Percentiles rank a stretch among this genome's conserved stretches.
Evolutionary conservation across 2,797 vertebrate genomes (phyloP).

Genomic region (Molossus alvarezi): DNA sequence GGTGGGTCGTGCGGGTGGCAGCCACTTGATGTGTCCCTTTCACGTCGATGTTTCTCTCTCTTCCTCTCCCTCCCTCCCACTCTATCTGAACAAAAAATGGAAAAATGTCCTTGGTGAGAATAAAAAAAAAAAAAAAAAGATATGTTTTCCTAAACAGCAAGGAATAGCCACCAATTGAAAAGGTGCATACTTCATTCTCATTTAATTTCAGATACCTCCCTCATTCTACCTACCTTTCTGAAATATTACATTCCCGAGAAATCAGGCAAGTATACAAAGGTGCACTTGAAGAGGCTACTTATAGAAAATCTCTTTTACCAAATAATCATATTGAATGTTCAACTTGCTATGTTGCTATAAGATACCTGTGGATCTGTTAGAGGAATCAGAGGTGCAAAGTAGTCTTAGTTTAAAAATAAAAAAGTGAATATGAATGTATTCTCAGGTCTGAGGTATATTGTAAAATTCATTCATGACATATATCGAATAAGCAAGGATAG

Average conservation of each 20-base stretch:
- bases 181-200: neutral
- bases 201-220: neutral
- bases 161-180: neutral
- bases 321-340: neutral
- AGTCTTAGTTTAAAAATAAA: constrained; percentile 1
- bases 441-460: neutral
- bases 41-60: no score
- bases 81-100: no score
- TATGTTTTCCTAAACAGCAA: neutral
- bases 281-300: neutral
- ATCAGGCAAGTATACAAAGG: neutral
- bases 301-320: constrained; percentile 1
- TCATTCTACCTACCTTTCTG: neutral
- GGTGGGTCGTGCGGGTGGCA: no score
- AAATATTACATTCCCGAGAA: neutral
- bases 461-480: neutral
- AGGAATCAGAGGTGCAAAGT: neutral
- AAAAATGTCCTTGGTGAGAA: no score
- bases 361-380: neutral
- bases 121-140: neutral
- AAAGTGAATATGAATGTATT: neutral
- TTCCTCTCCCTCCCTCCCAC: no score
- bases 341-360: neutral
- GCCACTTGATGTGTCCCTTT: no score
- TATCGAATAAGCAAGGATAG: neutral